Conservation (phyloP, 2,888 invertebrate genomes). For the Andrena minutula region DNA sequence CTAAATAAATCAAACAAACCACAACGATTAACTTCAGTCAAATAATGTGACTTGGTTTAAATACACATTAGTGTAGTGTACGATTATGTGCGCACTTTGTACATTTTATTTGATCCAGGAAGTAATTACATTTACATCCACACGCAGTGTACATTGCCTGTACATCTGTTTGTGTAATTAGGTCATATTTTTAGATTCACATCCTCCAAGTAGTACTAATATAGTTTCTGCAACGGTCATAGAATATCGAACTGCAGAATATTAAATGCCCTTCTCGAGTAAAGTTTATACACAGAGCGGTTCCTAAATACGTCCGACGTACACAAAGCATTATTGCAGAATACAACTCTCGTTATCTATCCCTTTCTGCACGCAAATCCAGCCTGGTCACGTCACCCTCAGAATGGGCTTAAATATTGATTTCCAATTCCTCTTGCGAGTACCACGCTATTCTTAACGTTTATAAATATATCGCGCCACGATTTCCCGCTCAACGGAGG, state of each 20-base stretch:
- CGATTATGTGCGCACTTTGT: neutral
- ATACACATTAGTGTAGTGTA: neutral
- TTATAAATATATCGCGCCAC: constrained; percentile 65
- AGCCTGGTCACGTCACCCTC: constrained; percentile 72
- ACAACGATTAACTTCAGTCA: neutral
- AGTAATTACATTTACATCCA: neutral
- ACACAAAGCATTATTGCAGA: constrained; percentile 63
- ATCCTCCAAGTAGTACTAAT: neutral
- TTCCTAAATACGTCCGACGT: constrained; percentile 48
- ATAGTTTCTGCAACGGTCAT: neutral
- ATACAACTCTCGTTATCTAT: constrained; percentile 67
- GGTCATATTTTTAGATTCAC: neutral
- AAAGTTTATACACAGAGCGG: constrained; percentile 27
- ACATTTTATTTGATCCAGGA: neutral
- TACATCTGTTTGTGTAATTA: neutral
- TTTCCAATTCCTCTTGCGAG: constrained; percentile 71
- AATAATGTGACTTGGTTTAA: neutral
- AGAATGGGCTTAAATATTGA: constrained; percentile 74
- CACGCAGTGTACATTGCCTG: neutral
- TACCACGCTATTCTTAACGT: constrained; percentile 69
- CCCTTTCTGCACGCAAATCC: constrained; percentile 71
- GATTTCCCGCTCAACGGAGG: constrained; percentile 23
- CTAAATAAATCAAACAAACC: neutral
- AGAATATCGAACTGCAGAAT: constrained; percentile 14
- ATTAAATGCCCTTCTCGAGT: constrained; percentile 17